Conservation (phyloP, 2,113 vertebrate species). For the Ctenomys sociabilis region DNA sequence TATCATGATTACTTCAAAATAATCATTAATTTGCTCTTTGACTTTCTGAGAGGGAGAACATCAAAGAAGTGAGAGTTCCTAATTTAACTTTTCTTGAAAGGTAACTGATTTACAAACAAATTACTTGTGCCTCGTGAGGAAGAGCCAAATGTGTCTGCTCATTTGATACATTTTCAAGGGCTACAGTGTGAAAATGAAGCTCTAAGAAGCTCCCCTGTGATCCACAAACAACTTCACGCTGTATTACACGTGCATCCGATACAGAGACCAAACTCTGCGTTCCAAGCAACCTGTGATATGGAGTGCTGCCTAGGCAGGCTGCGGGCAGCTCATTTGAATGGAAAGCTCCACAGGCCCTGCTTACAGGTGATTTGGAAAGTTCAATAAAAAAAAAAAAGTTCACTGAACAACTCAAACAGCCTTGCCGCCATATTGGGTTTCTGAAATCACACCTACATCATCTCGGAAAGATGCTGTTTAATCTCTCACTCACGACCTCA, state of each 20-base stretch:
- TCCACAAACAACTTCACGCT: constrained; percentile 79
- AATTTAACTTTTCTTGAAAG: constrained; percentile 84
- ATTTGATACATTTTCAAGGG: constrained; percentile 78
- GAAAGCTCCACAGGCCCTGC: constrained; percentile 61
- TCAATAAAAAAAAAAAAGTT: too few relatives aligned
- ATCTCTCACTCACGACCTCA: constrained; percentile 80
- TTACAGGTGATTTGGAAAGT: constrained; percentile 79
- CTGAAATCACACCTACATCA: constrained; percentile 64
- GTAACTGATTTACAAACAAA: constrained; percentile 86
- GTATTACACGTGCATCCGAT: constrained; percentile 79
- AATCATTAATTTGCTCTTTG: constrained; percentile 79
- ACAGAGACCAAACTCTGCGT: constrained; percentile 70
- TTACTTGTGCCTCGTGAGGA: constrained; percentile 79
- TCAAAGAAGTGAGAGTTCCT: constrained; percentile 74
- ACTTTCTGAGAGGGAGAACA: constrained; percentile 76
- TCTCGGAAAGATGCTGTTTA: constrained; percentile 81
- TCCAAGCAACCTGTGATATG: constrained; percentile 63
- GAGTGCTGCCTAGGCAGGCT: constrained; percentile 21
- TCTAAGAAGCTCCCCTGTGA: constrained; percentile 74
- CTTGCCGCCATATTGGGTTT: constrained; percentile 60
- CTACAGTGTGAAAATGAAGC: constrained; percentile 74
- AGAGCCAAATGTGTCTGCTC: constrained; percentile 70
- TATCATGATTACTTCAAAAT: constrained; percentile 80
- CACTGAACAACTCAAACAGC: constrained; percentile 56
- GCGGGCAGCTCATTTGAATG: constrained; percentile 65